Evolutionary conservation across 2,797 vertebrate species (phyloP).

Genomic region (Sebastes wilsoni): DNA sequence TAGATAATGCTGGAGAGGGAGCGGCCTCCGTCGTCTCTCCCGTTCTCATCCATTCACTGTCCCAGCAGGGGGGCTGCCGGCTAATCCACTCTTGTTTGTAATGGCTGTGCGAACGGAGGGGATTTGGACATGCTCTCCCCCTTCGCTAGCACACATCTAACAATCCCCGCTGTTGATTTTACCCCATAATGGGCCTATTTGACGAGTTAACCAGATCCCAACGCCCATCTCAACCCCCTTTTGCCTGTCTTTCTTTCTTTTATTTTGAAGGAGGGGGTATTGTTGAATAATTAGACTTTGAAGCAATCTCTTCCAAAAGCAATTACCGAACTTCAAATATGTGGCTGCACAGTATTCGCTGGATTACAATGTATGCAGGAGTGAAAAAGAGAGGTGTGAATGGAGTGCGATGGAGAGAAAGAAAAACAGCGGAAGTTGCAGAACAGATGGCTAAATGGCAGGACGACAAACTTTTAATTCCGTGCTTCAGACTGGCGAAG

Average conservation of each 20-base stretch:
- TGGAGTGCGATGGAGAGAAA: conserved; percentile 5
- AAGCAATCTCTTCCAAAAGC: conserved; percentile 34
- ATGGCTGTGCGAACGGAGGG: conserved; percentile 53
- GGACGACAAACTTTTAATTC: conserved; percentile 66
- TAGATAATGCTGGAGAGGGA: conserved; percentile 71
- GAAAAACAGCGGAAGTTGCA: conserved; percentile 38
- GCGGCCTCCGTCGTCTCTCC: conserved; percentile 59
- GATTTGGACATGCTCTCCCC: conserved; percentile 55
- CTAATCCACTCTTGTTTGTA: conserved; percentile 75
- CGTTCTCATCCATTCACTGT: conserved; percentile 67
- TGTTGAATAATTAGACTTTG: conserved; percentile 48
- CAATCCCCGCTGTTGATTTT: conserved; percentile 62
- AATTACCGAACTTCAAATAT: conserved; percentile 54
- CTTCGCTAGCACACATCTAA: conserved; percentile 35
- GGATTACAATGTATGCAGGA: conserved; percentile 15
- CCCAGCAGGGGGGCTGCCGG: conserved; percentile 63
- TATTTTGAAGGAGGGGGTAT: neutral
- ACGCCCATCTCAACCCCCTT: conserved; percentile 14
- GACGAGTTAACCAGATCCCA: conserved; percentile 58
- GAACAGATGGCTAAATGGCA: conserved; percentile 70
- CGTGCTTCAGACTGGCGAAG: conserved; percentile 31
- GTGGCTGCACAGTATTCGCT: conserved; percentile 7
- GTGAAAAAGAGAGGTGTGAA: conserved; percentile 18
- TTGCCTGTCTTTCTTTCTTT: neutral
- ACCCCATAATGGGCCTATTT: conserved; percentile 63